Base-by-base conservation (phyloP, 2,888 invertebrate species). In the Perithous albicinctus region DNA sequence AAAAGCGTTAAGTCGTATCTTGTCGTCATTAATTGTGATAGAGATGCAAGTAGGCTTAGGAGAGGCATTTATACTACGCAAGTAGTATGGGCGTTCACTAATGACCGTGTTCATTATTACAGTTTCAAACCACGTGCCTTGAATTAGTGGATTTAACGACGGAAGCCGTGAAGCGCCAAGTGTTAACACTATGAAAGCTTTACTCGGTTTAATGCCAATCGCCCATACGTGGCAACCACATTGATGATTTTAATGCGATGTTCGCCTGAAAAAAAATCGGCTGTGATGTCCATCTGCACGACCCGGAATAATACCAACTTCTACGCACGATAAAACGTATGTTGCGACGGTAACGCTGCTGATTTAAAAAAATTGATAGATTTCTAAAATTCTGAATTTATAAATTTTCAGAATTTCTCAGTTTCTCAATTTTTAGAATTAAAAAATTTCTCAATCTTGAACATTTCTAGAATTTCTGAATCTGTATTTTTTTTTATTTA, bases 261-360 rank as follows among this genome's bases (percentile, higher is more conserved):
- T 18, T 46, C 23, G 26, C 56, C 46, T 12, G 32, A n/a, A 12
- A 7, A 64, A 7, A 12, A 8, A 51, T 46, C 51, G 32, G 54
- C 32, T 8, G 48, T 35, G 59, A 59, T 51, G 63, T 43, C 41
- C 63, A 63, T 32, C 67, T 29, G 61, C 67, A 29, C 48, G 20
- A 59, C 54, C 75, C 46, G 41, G 69, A 64, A 80, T 54, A 75
- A 75, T 64, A 80, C 80, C 51, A 20, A 75, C 75, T 75, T 80
- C 70, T 63, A 69, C 54, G n/a, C 35, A 18, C 35, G 69, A 48
- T 64, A 67, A 69, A 79, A 69, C 61, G n/a, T 29, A 43, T 35
- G 41, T 12, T 6, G 46, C 15, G 12, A 46, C 61, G 38, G 35
- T 29, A 48, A 10, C 69, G 61, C 18, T n/a, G n/a, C n/a, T 8